These are phyloP conservation scores for Cabera pusaria DNA, from an alignment of 2,888 invertebrate species.

Conservation along the genomic window DNA sequence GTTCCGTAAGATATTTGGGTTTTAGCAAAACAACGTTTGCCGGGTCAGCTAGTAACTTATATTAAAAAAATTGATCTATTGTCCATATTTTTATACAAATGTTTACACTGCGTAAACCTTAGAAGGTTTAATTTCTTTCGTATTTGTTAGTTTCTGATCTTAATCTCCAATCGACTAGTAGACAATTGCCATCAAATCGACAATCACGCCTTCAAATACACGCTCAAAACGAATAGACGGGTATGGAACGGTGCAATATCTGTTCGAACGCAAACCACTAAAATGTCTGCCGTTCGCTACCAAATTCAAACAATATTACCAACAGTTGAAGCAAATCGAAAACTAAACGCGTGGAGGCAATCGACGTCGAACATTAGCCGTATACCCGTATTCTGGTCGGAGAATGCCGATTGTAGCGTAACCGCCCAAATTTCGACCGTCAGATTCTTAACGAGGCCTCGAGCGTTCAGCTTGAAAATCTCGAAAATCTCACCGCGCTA, in stretches of 20 bases:
- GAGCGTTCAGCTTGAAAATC: slow-evolving; percentile 67
- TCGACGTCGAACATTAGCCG: slow-evolving; percentile 35
- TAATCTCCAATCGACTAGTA: too few species aligned
- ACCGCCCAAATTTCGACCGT: slow-evolving; percentile 55
- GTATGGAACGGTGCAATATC: background rate
- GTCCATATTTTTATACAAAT: too few species aligned
- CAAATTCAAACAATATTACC: slow-evolving; percentile 27
- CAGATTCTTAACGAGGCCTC: slow-evolving; percentile 75
- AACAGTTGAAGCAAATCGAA: slow-evolving; percentile 26
- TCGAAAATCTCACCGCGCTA: slow-evolving; percentile 73
- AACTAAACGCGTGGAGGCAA: slow-evolving; percentile 33
- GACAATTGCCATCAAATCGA: too few species aligned
- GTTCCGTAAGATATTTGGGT: too few species aligned
- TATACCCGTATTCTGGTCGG: slow-evolving; percentile 15
- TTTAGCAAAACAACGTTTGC: too few species aligned
- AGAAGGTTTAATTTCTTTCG: too few species aligned
- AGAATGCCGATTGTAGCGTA: slow-evolving; percentile 52
- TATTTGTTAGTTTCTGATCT: too few species aligned
- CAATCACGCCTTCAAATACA: background rate
- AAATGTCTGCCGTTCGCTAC: slow-evolving; percentile 18
- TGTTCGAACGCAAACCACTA: slow-evolving; percentile 12
- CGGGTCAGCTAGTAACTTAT: too few species aligned
- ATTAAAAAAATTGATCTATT: too few species aligned
- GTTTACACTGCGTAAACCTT: too few species aligned
- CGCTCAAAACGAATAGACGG: background rate